Evolutionary conservation across 2,888 invertebrate genomes (phyloP), one percentile per base, ranked within the genome.

Genomic region (Diabrotica balteata): DNA sequence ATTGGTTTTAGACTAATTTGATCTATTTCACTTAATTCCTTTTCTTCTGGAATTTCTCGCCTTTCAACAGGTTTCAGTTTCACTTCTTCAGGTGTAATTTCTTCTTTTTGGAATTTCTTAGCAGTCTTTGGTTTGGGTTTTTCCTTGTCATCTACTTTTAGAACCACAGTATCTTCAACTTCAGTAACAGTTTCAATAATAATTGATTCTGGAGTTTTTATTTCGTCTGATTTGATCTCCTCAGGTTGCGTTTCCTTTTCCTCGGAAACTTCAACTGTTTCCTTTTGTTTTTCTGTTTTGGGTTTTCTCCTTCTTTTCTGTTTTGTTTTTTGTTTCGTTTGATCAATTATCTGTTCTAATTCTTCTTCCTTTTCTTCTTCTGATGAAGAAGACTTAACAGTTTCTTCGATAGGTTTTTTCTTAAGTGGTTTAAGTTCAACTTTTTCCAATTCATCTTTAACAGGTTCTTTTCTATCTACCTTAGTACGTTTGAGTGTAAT

Each of bases 161-260:
- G 80, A 51, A 87, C 83, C 1, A 88, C 85, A 8, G 86, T 87
- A 66, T 90, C 89, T 80, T 90, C 88, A 67, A 87, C 85, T 69
- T 87, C 85, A 6, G 86, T 86, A 43, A 88, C 79, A 32, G 87
- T 86, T 82, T 90, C 88, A 71, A 89, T 87, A 52, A 86, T 82
- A 17, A 87, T 77, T 68, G 80, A 77, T 63, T 80, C 80, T 8
- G 78, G 75, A 66, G 67, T 49, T 47, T 70, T 42, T 44, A 45
- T 51, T 57, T 59, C 46, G 59, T 71, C 69, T 58, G 85, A 83
- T 54, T 84, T 80, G 59, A 76, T 78, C 67, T 80, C 77, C 74
- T 80, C 74, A 2, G 7, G 79, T 78, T 44, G 76, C 73, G 81
- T 72, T 81, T 73, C 11, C 59, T 65, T 11, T 10, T 54, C 43